These are phyloP conservation scores for Nasua narica DNA, from an alignment of 2,797 vertebrate species.

Conservation along the genomic window DNA sequence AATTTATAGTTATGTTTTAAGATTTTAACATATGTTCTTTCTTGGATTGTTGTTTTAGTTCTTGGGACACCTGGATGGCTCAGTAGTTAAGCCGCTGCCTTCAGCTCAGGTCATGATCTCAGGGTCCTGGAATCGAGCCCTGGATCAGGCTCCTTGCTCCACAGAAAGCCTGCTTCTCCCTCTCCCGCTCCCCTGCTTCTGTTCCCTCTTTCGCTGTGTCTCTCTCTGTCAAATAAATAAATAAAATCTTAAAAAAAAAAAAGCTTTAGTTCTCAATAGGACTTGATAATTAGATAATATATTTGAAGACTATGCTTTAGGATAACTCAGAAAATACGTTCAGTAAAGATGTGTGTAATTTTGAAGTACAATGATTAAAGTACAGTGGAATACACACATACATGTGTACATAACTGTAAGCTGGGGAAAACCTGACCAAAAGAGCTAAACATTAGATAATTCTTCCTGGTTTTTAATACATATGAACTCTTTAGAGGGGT, in stretches of 20 bases:
- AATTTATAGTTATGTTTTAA: neutral
- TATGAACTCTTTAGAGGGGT: neutral
- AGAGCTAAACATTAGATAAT: neutral
- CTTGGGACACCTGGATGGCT: too few species aligned
- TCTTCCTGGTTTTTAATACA: neutral
- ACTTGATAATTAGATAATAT: neutral
- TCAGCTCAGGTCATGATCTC: too few species aligned
- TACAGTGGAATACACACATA: neutral
- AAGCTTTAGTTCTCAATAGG: neutral
- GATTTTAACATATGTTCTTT: neutral
- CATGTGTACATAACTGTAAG: neutral
- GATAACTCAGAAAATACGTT: neutral
- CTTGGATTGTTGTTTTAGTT: neutral
- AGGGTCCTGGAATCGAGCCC: too few species aligned
- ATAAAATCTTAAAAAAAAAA: too few species aligned
- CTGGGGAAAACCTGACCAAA: neutral
- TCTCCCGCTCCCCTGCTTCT: too few species aligned
- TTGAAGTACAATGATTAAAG: neutral
- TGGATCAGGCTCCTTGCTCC: too few species aligned
- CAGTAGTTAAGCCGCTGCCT: too few species aligned
- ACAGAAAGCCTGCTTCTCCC: too few species aligned
- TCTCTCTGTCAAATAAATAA: too few species aligned
- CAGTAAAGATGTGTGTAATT: neutral
- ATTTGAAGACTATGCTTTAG: neutral
- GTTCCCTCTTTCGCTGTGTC: too few species aligned